Evolutionary conservation across 2,888 invertebrate genomes (phyloP).

Genomic region (Capitulum mitella): DNA sequence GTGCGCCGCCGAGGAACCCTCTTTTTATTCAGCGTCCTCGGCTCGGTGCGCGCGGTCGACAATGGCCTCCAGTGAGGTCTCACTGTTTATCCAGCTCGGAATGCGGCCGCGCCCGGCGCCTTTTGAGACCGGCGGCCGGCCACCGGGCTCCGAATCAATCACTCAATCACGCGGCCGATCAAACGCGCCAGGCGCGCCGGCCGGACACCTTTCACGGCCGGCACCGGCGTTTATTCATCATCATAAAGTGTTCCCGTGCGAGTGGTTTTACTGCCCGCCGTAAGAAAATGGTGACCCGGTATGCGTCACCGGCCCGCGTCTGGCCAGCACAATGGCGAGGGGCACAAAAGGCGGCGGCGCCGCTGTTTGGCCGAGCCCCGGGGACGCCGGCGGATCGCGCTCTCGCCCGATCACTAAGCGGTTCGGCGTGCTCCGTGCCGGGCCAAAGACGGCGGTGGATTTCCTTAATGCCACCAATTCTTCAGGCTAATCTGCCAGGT

Average conservation of each 20-base stretch:
- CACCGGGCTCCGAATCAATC: not conserved
- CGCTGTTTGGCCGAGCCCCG: not conserved
- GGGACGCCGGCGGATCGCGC: not conserved
- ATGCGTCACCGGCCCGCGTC: not conserved
- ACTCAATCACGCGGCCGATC: not conserved
- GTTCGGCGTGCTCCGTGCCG: not conserved
- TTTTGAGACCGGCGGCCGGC: not conserved
- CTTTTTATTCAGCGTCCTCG: not conserved
- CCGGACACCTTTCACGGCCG: not conserved
- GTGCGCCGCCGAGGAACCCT: not conserved
- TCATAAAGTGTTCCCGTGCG: conserved; percentile 5
- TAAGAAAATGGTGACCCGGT: not conserved
- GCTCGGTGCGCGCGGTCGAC: not conserved
- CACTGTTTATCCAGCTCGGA: conserved; percentile 5
- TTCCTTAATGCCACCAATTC: conserved; percentile 18
- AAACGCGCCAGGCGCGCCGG: not conserved
- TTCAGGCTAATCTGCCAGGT: conserved; percentile 18
- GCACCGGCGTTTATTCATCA: not conserved
- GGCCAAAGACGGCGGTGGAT: not conserved
- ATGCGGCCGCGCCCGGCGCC: not conserved
- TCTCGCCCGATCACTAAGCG: conserved; percentile 7
- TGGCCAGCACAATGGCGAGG: not conserved
- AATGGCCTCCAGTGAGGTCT: not conserved
- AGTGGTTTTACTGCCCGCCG: not conserved
- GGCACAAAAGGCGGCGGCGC: not conserved